Base-by-base conservation (phyloP, 2,797 vertebrate genomes). In the Coluber constrictor region DNA sequence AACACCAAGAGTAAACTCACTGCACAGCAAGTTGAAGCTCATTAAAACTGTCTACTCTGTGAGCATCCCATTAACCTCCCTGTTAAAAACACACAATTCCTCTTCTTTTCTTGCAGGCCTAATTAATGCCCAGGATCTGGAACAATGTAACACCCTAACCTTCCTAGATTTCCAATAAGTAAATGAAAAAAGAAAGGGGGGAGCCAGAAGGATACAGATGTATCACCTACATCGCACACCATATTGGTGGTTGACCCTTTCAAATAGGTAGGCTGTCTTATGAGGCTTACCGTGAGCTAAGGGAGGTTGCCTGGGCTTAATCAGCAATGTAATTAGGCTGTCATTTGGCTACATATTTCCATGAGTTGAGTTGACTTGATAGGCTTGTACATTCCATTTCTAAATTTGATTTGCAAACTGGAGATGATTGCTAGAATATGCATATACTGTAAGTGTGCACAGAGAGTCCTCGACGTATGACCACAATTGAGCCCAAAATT, bases 1-100 rank as follows among this genome's bases (percentile, higher is more conserved):
- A 99, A 99, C 99, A 98, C 97, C 96, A 97, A 98, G 98, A 98
- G 98, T 99, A 98, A 98, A 98, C 98, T 98, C 98, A 97, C 98
- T 98, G 98, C 98, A 98, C 98, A 98, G 97, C 98, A 98, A 99
- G 98, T 99, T 99, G 99, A 99, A 99, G 99, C 99, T 99, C 99
- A 99, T 99, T 99, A 99, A 99, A 99, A 99, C 98, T 98, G 98
- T 98, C 98, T 98, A 97, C 97, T 98, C 97, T 97, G 97, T 47
- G 97, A 98, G 97, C 98, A 98, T 98, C 98, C 98, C 98, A 98
- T 98, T 98, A 98, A 98, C 98, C 98, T 97, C 97, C 94, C 97
- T 95, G 97, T 97, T 98, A 97, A 98, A 97, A 97, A 97, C 97
- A 96, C 93, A 93, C 97, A 97, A 97, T 97, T 97, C 97, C 97